Percentiles rank a stretch among this genome's conserved stretches.
These are phyloP conservation scores for Ceratina australensis DNA, from an alignment of 1,140 invertebrate genomes.

Conservation along the genomic window DNA sequence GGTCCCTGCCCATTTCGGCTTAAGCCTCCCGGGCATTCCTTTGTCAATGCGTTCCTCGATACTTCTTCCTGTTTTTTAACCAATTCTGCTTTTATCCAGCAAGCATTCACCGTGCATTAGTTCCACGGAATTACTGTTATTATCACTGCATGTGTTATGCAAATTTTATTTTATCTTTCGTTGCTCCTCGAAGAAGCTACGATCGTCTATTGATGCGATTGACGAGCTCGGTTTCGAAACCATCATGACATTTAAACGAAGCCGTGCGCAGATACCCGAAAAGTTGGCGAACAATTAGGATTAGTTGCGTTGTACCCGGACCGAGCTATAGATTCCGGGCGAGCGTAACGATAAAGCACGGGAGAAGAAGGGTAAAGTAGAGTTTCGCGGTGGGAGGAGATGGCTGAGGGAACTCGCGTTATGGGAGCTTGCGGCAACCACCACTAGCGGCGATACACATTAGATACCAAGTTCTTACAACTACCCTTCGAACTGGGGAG, in stretches of 20 bases:
- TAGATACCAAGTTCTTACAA: slow-evolving; percentile 69
- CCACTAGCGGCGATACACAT: slow-evolving; percentile 69
- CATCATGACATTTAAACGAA: slow-evolving; percentile 54
- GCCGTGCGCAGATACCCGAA: slow-evolving; percentile 59
- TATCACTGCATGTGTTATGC: no score
- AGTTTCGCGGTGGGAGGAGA: slow-evolving; percentile 20
- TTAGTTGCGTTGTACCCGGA: slow-evolving; percentile 46
- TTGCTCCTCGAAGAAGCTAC: neutral
- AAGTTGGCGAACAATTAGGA: slow-evolving; percentile 68
- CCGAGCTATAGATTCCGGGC: slow-evolving; percentile 59
- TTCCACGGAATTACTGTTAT: no score
- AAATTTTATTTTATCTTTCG: no score
- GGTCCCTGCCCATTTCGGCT: slow-evolving; percentile 42
- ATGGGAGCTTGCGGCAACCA: slow-evolving; percentile 57
- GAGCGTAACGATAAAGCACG: slow-evolving; percentile 58
- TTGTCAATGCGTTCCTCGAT: slow-evolving; percentile 30
- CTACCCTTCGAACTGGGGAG: slow-evolving; percentile 48
- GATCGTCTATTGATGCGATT: slow-evolving; percentile 48
- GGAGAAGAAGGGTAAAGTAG: slow-evolving; percentile 23
- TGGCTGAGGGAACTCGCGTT: slow-evolving; percentile 26
- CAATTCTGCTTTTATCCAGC: neutral
- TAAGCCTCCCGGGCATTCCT: slow-evolving; percentile 44
- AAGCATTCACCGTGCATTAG: no score
- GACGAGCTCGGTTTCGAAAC: slow-evolving; percentile 54
- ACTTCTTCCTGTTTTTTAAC: slow-evolving; percentile 3